Conservation (phyloP, 2,888 invertebrate species). For the Ellobium chinense region DNA sequence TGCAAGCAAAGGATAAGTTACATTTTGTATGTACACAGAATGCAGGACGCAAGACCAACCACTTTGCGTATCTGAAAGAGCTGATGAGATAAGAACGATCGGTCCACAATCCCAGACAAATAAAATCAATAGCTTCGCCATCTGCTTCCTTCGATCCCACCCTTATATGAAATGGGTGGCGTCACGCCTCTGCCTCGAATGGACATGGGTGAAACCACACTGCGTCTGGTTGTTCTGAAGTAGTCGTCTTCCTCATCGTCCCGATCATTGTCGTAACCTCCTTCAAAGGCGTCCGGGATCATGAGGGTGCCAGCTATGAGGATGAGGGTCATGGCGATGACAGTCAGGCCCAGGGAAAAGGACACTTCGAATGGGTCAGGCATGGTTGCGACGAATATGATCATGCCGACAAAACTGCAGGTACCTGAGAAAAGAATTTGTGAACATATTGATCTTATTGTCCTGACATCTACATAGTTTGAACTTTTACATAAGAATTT, state of each 20-base stretch:
- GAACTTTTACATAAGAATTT: no score
- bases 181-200: conserved; percentile 29
- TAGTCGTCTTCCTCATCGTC: conserved; percentile 23
- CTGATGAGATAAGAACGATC: no score
- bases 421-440: no score
- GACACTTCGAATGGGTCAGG: conserved; percentile 60
- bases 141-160: conserved; percentile 28
- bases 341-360: conserved; percentile 67
- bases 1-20: no score
- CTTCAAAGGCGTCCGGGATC: conserved; percentile 63
- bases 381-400: conserved; percentile 61
- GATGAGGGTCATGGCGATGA: conserved; percentile 62
- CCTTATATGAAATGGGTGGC: conserved; percentile 34
- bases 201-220: conserved; percentile 39
- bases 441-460: no score
- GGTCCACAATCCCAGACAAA: no score
- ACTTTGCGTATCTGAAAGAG: no score
- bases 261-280: conserved; percentile 14
- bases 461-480: no score
- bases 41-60: no score
- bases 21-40: no score
- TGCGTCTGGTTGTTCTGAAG: conserved; percentile 16
- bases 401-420: conserved; percentile 60
- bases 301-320: conserved; percentile 63
- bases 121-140: conserved; percentile 44